Evolutionary conservation across 2,113 vertebrate genomes (phyloP), one percentile per base, ranked within the genome.

Genomic region (Eulemur macaco): DNA sequence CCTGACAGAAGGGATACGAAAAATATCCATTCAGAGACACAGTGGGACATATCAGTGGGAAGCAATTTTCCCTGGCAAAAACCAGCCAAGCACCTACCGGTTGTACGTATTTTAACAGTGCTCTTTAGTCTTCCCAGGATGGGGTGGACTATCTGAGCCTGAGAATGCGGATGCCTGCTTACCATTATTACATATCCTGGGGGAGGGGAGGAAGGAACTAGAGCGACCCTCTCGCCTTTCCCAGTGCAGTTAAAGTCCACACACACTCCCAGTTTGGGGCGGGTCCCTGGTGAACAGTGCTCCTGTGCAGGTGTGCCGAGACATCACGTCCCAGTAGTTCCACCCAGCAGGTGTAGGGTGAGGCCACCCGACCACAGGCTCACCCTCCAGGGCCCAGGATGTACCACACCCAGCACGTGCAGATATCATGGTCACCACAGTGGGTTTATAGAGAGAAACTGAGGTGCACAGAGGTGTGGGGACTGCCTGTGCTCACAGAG

Each of bases 121-220:
- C 47, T 56, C 76, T 25, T n/a, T 10, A 47, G 47, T n/a, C 15
- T 31, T 37, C 25, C 34, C 3, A 5, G 37, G 13, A 14, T 15
- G 31, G 18, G 68, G 63, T 3, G 12, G 69, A 21, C 15, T 1
- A 14, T 2, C 6, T 5, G 7, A 11, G 39, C 11, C 68, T 15
- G 60, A 83, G 56, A 34, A 63, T 1, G 11, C 9, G 8, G 25
- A 34, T 2, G 25, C 37, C n/a, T 23, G 27, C 42, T 13, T 13
- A 4, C 29, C 27, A 42, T 1, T 11, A 39, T 54, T 47, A 1
- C 25, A 29, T 4, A 15, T 39, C 56, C 34, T 47, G 63, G 39
- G 29, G 9, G 12, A 6, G 54, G 42, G 8, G 29, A 0, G 10
- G 39, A 27, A n/a, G 23, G 17, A 34, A 45, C 27, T 3, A 3